Evolutionary conservation across 2,888 invertebrate genomes (phyloP).

Genomic region (Acrobeloides nanus): DNA sequence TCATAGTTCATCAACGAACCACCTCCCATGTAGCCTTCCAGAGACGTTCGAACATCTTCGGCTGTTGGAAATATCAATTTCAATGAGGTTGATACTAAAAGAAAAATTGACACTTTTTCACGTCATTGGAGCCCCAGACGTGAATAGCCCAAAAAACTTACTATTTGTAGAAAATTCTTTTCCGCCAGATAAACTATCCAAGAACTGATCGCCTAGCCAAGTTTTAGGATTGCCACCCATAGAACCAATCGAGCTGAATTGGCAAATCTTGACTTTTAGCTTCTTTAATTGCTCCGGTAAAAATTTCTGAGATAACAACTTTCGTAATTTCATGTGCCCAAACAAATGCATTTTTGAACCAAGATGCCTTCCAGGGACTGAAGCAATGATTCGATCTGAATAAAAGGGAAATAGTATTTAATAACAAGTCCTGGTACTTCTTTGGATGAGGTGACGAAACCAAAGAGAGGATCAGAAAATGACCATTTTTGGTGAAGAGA

Average conservation of each 20-base stretch:
- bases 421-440: too few species aligned
- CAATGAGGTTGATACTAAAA: slow-evolving; percentile 9
- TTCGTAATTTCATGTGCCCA: slow-evolving; percentile 18
- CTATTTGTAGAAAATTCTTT: not conserved
- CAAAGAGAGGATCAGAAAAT: too few species aligned
- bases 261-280: slow-evolving; percentile 13
- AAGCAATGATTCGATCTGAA: slow-evolving; percentile 36
- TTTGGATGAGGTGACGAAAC: too few species aligned
- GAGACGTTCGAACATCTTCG: slow-evolving; percentile 73
- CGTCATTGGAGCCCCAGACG: too few species aligned
- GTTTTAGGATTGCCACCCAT: slow-evolving; percentile 63
- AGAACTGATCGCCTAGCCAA: slow-evolving; percentile 74
- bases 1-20: slow-evolving; percentile 78
- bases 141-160: slow-evolving; percentile 1
- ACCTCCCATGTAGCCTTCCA: slow-evolving; percentile 76
- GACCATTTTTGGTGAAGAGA: too few species aligned
- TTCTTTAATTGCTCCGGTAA: slow-evolving; percentile 10
- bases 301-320: slow-evolving; percentile 10
- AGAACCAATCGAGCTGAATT: slow-evolving; percentile 54
- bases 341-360: slow-evolving; percentile 4
- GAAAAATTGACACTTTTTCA: not conserved
- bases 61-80: slow-evolving; percentile 66
- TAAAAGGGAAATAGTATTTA: too few species aligned
- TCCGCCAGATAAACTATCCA: slow-evolving; percentile 59
- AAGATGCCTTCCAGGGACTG: slow-evolving; percentile 34